These are phyloP conservation scores for Drosophila sp. DNA, from an alignment of 1,140 invertebrate genomes.

Conservation along the genomic window DNA sequence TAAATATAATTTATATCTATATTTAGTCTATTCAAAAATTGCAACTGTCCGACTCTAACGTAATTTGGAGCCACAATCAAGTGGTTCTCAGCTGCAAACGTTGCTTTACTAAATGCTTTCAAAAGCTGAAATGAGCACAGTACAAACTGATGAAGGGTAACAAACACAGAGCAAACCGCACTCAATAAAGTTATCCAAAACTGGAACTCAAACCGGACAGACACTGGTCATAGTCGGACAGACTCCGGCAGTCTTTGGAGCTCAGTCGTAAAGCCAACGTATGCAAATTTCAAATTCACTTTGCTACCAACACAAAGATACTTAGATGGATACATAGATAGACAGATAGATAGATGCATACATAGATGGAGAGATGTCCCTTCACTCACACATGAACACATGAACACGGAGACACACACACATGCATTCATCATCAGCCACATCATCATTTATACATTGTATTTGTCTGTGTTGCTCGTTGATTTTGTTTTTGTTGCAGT, in stretches of 20 bases:
- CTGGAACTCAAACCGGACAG: constrained; percentile 9
- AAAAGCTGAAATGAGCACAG: constrained; percentile 57
- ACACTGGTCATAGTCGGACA: neutral
- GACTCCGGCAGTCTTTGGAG: constrained; percentile 43
- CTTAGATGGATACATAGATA: neutral
- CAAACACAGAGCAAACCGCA: constrained; percentile 32
- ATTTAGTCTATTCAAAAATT: no score
- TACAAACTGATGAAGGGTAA: constrained; percentile 32
- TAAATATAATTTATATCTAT: no score
- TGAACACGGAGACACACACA: constrained; percentile 25
- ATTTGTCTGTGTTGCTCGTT: constrained; percentile 59
- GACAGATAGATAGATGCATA: neutral
- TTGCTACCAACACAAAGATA: constrained; percentile 58
- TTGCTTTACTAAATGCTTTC: constrained; percentile 51
- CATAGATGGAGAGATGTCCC: constrained; percentile 40
- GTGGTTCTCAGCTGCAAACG: constrained; percentile 64
- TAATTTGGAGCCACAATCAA: constrained; percentile 80
- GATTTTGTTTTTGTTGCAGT: constrained; percentile 30
- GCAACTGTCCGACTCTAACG: no score
- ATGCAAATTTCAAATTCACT: constrained; percentile 81
- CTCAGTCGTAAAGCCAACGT: constrained; percentile 76
- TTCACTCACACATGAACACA: constrained; percentile 30
- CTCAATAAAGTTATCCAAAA: constrained; percentile 70
- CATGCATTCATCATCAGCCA: constrained; percentile 77
- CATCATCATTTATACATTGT: constrained; percentile 82